Evolutionary conservation across 2,888 invertebrate species (phyloP).

Genomic region (Endomychus coccineus): DNA sequence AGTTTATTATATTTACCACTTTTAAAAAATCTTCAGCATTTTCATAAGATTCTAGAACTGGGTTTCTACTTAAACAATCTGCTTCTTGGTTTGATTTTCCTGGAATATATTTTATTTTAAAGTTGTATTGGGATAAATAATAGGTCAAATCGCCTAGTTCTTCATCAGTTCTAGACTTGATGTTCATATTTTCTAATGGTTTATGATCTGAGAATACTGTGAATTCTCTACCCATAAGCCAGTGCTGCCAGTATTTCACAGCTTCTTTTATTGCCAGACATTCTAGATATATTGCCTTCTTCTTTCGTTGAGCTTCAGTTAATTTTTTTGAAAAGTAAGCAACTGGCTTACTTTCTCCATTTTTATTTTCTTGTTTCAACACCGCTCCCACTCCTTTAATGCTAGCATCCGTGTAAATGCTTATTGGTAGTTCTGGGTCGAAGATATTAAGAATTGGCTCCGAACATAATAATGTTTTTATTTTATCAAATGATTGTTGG

Average conservation of each 20-base stretch:
- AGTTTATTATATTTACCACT: constrained; percentile 11
- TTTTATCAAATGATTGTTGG: constrained; percentile 11
- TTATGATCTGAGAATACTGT: constrained; percentile 26
- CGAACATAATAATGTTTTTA: constrained; percentile 16
- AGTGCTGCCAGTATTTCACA: constrained; percentile 25
- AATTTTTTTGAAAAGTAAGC: constrained; percentile 17
- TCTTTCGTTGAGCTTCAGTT: constrained; percentile 19
- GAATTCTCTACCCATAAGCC: constrained; percentile 23
- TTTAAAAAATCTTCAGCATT: constrained; percentile 13
- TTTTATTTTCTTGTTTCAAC: constrained; percentile 19
- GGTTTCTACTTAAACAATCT: constrained; percentile 20
- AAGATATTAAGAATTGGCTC: constrained; percentile 23
- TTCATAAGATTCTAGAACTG: constrained; percentile 18
- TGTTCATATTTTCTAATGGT: constrained; percentile 15
- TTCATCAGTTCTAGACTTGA: constrained; percentile 11
- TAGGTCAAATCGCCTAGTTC: constrained; percentile 12
- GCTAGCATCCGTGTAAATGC: constrained; percentile 25
- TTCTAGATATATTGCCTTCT: constrained; percentile 25
- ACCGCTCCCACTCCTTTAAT: constrained; percentile 23
- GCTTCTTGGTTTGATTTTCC: constrained; percentile 21
- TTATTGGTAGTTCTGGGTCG: constrained; percentile 19
- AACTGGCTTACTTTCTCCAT: constrained; percentile 14
- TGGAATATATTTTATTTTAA: constrained; percentile 16
- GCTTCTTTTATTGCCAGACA: constrained; percentile 25
- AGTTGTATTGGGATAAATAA: constrained; percentile 15